Evolutionary conservation across 2,113 vertebrate species (phyloP).

Genomic region (Castor canadensis): DNA sequence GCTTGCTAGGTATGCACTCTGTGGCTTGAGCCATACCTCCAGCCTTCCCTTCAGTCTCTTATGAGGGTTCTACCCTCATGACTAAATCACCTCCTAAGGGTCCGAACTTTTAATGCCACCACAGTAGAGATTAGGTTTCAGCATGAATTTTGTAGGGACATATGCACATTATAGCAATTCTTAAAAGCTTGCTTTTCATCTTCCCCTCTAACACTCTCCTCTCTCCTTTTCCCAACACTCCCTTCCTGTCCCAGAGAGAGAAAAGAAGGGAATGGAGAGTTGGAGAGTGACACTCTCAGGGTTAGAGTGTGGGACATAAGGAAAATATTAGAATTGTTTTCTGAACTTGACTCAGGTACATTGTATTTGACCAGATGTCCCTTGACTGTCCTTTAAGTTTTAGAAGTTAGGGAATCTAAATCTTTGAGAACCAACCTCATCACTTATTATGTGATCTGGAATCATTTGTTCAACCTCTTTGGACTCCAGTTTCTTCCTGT

Average conservation of each 20-base stretch:
- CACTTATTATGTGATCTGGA: not conserved
- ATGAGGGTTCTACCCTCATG: too few species aligned
- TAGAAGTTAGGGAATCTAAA: not conserved
- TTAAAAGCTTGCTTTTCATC: not conserved
- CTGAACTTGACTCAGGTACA: not conserved
- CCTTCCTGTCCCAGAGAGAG: not conserved
- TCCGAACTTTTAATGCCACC: too few species aligned
- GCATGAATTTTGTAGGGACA: too few species aligned
- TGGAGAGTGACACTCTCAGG: not conserved
- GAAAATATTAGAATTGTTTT: not conserved
- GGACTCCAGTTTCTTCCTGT: too few species aligned
- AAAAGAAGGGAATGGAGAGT: too few species aligned
- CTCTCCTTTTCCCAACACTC: not conserved
- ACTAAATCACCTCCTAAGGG: too few species aligned
- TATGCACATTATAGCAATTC: not conserved
- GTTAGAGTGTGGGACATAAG: not conserved
- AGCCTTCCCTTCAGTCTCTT: too few species aligned
- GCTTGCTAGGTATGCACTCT: too few species aligned
- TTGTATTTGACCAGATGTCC: not conserved
- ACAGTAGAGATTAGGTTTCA: too few species aligned
- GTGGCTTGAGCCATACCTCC: too few species aligned
- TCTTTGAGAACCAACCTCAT: constrained; percentile 16
- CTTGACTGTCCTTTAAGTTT: not conserved
- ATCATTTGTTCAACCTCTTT: too few species aligned
- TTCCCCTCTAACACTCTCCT: not conserved